Base-by-base conservation (phyloP, 2,113 vertebrate genomes). In the Prolemur simus region DNA sequence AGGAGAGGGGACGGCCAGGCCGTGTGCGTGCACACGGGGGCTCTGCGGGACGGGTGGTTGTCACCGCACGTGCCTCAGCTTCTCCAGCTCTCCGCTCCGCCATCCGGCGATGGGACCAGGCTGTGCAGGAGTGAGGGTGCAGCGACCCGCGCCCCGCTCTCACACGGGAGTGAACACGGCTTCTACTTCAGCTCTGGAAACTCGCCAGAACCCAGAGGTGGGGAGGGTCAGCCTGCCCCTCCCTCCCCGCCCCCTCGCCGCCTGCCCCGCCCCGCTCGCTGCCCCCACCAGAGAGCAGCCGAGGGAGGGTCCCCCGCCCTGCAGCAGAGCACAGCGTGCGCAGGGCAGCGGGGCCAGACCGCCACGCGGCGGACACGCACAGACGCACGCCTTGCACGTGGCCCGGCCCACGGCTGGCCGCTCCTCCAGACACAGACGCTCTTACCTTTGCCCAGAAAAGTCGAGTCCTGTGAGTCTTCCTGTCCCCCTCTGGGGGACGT, bases 401-500 rank as follows among this genome's bases (percentile, higher is more conserved):
- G n/a, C 34, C 45, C 37, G 0, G 37, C 9, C 0, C 13, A 34
- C 18, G 15, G 27, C 23, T 3, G 8, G 29, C 23, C 39, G 34
- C 52, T 10, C 21, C 84, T 13, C 25, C 37, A 13, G 14, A 60
- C 25, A 47, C 37, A 0, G 8, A 8, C 0, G 1, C 83, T 17
- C 7, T 49, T 12, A 32, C 52, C n/a, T 85, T 39, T 20, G 13
- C 92, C 20, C 25, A 17, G 17, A 39, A 18, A 69, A 18, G 32
- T 9, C 2, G n/a, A 17, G 1, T 8, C 58, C 58, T 32, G 1
- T 1, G 10, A 14, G 2, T 54, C 27, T 25, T n/a, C 37, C 34
- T 3, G 0, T 3, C 39, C 54, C 3, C 4, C 13, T 11, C n/a
- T 0, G 1, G 69, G 39, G n/a, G 7, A 37, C 2, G 1, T 9